phyloP scores from a whole-genome alignment of 1,140 invertebrate genomes.

The Himalopsyche phryganea region DNA sequence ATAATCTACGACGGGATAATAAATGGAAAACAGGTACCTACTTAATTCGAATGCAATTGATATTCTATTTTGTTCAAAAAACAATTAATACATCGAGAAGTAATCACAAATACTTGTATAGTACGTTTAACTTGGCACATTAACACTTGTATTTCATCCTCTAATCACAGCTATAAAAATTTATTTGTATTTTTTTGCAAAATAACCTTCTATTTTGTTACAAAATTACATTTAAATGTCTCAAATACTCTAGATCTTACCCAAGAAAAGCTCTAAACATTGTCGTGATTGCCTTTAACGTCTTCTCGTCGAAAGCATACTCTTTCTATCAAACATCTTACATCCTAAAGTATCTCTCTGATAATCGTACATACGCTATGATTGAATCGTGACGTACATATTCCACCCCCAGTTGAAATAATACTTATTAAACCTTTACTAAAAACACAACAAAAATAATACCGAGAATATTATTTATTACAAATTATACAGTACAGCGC shows the following conservation, averaged over 20 bases:
- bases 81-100: constrained; percentile 1
- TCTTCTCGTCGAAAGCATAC: constrained; percentile 11
- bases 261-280: constrained; percentile 31
- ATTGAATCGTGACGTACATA: too few relatives aligned
- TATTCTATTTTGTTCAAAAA: not conserved
- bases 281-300: constrained; percentile 30
- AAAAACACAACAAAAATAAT: too few relatives aligned
- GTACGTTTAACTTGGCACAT: constrained; percentile 16
- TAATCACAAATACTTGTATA: not conserved
- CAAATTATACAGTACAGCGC: too few relatives aligned
- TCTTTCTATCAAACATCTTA: too few relatives aligned
- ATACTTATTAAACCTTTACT: too few relatives aligned
- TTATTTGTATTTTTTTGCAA: constrained; percentile 22
- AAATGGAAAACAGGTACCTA: constrained; percentile 14
- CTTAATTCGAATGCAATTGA: constrained; percentile 5
- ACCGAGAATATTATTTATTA: too few relatives aligned
- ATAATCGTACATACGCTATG: too few relatives aligned
- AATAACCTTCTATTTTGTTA: constrained; percentile 22
- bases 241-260: constrained; percentile 25
- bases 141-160: constrained; percentile 11
- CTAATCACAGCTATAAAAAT: constrained; percentile 32
- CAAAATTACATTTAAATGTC: constrained; percentile 12
- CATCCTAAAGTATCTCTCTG: too few relatives aligned
- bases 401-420: too few relatives aligned
- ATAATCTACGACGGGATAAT: constrained; percentile 4